Conservation (phyloP, 2,797 vertebrate genomes). For the Fundulus diaphanus region DNA sequence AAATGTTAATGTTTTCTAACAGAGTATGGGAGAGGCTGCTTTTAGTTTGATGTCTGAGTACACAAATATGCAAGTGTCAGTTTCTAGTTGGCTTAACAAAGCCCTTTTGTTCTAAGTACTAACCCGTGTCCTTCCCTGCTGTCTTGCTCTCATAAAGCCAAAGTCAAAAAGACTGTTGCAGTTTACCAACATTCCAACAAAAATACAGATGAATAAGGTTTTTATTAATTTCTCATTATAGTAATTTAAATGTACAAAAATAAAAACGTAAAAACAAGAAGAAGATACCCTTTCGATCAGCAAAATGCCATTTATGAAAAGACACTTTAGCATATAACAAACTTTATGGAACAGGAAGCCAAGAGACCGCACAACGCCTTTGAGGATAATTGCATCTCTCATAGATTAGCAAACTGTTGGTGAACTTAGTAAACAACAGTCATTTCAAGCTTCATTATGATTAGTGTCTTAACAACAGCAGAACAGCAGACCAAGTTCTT, state of each 20-base stretch:
- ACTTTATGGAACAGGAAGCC: constrained; percentile 42
- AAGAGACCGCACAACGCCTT: constrained; percentile 37
- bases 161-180: constrained; percentile 34
- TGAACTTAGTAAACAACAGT: constrained; percentile 66
- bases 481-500: constrained; percentile 38
- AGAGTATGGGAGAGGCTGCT: constrained; percentile 49
- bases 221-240: constrained; percentile 27
- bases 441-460: constrained; percentile 56
- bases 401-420: constrained; percentile 63
- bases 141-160: constrained; percentile 4
- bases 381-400: constrained; percentile 61
- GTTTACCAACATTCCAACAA: constrained; percentile 33
- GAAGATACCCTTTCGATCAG: constrained; percentile 45
- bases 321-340: constrained; percentile 45
- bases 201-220: constrained; percentile 40
- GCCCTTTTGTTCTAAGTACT: constrained; percentile 45
- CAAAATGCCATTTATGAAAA: constrained; percentile 60
- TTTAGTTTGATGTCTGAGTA: constrained; percentile 7
- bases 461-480: constrained; percentile 56
- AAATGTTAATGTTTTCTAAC: constrained; percentile 67
- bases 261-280: constrained; percentile 21
- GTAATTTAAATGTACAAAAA: constrained; percentile 44
- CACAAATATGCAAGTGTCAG: constrained; percentile 12
- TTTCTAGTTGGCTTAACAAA: constrained; percentile 52
- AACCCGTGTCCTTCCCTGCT: constrained; percentile 21